Evolutionary conservation across 1,140 invertebrate genomes (phyloP).

Genomic region (Atta texana): DNA sequence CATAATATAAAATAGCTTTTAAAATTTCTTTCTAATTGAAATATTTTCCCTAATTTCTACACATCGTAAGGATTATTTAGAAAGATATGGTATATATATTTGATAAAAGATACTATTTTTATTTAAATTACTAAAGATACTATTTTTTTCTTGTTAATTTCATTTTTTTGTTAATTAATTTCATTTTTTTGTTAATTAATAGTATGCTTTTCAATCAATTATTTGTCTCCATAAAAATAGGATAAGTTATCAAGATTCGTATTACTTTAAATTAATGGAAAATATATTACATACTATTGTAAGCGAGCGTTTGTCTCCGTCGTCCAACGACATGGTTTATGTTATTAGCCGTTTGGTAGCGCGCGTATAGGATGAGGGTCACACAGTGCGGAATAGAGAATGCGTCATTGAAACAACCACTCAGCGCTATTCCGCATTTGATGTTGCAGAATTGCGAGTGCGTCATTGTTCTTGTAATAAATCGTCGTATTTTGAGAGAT

Average conservation of each 20-base stretch:
- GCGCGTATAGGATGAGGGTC: too few relatives aligned
- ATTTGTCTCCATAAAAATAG: background rate
- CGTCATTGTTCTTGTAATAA: too few relatives aligned
- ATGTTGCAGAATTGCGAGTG: too few relatives aligned
- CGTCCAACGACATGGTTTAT: too few relatives aligned
- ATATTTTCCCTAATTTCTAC: background rate
- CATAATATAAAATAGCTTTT: conserved; percentile 63
- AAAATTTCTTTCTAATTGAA: conserved; percentile 8
- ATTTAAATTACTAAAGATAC: background rate
- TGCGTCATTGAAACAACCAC: too few relatives aligned
- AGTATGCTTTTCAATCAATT: background rate
- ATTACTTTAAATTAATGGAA: conserved; percentile 5
- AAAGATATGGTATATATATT: background rate
- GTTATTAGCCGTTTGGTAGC: too few relatives aligned
- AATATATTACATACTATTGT: background rate
- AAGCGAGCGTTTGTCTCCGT: too few relatives aligned
- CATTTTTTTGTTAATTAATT: conserved; percentile 5
- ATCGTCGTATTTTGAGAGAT: too few relatives aligned
- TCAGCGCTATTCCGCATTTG: too few relatives aligned
- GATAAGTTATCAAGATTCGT: background rate
- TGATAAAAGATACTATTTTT: background rate
- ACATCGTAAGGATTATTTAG: background rate
- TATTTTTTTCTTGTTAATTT: conserved; percentile 6
- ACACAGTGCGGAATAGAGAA: too few relatives aligned
- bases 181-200: conserved; percentile 5